phyloP scores from a whole-genome alignment of 2,113 vertebrate genomes.

The Tor tambroides region DNA sequence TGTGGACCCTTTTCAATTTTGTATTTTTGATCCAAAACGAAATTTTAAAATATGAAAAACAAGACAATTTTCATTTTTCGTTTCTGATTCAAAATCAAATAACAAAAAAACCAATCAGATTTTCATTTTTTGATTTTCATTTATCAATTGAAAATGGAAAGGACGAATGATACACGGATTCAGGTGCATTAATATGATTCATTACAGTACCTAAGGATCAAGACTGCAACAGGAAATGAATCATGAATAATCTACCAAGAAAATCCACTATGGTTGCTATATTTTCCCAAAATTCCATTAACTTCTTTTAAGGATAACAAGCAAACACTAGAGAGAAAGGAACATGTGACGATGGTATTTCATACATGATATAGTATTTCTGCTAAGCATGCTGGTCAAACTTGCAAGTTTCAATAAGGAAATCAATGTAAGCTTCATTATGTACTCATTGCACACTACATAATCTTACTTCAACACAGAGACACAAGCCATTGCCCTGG shows the following conservation, averaged over 20 bases:
- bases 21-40: no score
- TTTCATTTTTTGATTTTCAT: no score
- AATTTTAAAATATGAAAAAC: no score
- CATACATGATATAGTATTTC: neutral
- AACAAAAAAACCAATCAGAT: no score
- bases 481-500: conserved; percentile 56
- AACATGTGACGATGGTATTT: neutral
- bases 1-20: no score
- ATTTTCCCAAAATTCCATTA: neutral
- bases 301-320: neutral
- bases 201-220: conserved; percentile 1
- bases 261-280: neutral
- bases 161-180: no score
- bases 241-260: conserved; percentile 1
- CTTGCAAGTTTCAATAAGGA: conserved; percentile 34
- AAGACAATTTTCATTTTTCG: no score
- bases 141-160: no score
- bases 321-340: neutral
- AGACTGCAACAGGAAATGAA: neutral
- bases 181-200: conserved; percentile 4
- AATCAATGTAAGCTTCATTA: conserved; percentile 45
- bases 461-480: conserved; percentile 43
- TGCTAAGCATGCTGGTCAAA: neutral
- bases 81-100: no score
- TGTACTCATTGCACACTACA: conserved; percentile 45